Evolutionary conservation across 2,797 vertebrate species (phyloP), one percentile per base, ranked within the genome.

Genomic region (Echiichthys vipera): DNA sequence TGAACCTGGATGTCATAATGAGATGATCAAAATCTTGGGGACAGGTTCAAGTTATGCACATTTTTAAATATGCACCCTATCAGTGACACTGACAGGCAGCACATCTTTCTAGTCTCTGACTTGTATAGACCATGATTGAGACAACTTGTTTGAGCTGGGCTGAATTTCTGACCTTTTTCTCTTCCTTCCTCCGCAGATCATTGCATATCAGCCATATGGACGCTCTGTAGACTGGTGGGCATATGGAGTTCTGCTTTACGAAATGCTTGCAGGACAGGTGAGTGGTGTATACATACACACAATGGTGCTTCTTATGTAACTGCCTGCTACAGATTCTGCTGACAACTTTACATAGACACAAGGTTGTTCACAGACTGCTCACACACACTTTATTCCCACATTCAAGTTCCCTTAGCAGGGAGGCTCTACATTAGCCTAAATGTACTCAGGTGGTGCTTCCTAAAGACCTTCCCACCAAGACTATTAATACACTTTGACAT

Each of bases 221-320:
- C 94, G 93, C 67, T 98, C 98, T 0, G 98, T 99, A 81, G 98
- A 99, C 91, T 99, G 97, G 98, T 99, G 98, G 98, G 97, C 98
- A 0, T 99, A 97, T 0, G 98, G 98, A 2, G 97, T 99, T 73
- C 95, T 99, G 74, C 92, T 99, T 18, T 99, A 98, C 0, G 97
- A 99, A 89, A 99, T 99, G 97, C 85, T 99, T 40, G 97, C 97
- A 1, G 97, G 98, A 65, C 97, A 99, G 96, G 98, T 99, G 92
- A 96, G 93, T 57, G 1, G 18, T 29, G 7, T 3, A 25, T 17
- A 46, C 43, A 13, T 42, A 53, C 24, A 43, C 25, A 29, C 17
- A 49, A 0, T 29, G 1, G 2, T 17, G 34, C 29, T 17, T 13
- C 9, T 70, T 80, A 51, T 58, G 36, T 53, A 68, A 74, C 5